Evolutionary conservation across 2,888 invertebrate genomes (phyloP).

Genomic region (Apamea monoglypha): DNA sequence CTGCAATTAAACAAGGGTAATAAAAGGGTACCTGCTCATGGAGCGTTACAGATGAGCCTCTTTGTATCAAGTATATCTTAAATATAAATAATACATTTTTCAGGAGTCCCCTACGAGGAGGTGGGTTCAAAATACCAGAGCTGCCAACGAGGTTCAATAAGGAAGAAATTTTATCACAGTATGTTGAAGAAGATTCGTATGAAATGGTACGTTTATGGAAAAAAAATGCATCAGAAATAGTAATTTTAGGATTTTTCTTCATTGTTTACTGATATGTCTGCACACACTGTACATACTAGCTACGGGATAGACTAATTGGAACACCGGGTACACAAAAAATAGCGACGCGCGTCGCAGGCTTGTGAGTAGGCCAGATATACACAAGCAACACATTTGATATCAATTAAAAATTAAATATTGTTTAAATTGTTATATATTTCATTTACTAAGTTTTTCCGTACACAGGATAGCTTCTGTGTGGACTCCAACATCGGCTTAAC

Average conservation of each 20-base stretch:
- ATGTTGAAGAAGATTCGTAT: constrained; percentile 86
- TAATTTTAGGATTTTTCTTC: no score
- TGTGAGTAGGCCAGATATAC: not conserved
- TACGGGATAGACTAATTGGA: not conserved
- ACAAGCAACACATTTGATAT: no score
- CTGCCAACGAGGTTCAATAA: constrained; percentile 81
- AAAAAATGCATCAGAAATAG: not conserved
- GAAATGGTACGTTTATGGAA: constrained; percentile 81
- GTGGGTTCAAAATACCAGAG: constrained; percentile 91
- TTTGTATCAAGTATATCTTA: constrained; percentile 17
- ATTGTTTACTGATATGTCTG: not conserved
- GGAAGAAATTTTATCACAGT: constrained; percentile 89
- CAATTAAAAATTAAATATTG: not conserved
- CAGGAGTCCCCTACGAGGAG: constrained; percentile 90
- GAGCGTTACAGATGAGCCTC: not conserved
- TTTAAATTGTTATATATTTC: not conserved
- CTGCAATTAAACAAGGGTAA: not conserved
- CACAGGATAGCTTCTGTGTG: constrained; percentile 92
- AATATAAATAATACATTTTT: constrained; percentile 50
- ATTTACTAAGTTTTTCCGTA: constrained; percentile 17
- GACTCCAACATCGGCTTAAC: constrained; percentile 90
- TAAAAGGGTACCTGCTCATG: not conserved
- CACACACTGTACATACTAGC: not conserved
- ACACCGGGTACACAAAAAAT: not conserved
- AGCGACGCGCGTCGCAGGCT: not conserved